phyloP scores from a whole-genome alignment of 2,113 vertebrate species.

The Vireo altiloquus region DNA sequence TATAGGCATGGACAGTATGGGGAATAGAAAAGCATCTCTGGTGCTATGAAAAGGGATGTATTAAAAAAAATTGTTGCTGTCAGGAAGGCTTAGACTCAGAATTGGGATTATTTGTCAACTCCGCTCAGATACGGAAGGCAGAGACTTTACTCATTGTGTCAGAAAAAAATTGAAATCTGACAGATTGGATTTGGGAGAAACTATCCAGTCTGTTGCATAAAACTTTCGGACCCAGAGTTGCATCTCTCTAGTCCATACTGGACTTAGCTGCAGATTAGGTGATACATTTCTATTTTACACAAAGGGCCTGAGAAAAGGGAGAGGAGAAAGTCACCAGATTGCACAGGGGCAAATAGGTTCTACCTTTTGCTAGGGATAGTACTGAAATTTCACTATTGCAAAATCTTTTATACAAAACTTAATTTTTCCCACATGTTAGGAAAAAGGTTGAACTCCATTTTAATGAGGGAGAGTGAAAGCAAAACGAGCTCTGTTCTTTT shows the following conservation, averaged over 20 bases:
- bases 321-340: background rate
- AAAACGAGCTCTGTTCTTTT: background rate
- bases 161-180: background rate
- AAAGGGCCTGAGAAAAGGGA: background rate
- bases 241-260: background rate
- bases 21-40: background rate
- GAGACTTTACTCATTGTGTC: background rate
- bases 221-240: background rate
- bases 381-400: background rate
- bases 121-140: background rate
- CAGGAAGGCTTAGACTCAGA: background rate
- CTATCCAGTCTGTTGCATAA: background rate
- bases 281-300: background rate
- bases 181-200: background rate
- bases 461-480: background rate
- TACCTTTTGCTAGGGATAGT: background rate
- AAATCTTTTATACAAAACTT: background rate
- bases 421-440: background rate
- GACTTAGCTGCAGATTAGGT: background rate
- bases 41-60: background rate
- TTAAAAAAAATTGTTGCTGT: background rate
- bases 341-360: background rate
- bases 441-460: background rate
- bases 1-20: background rate
- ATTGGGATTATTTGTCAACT: background rate